phyloP scores from a whole-genome alignment of 1,140 invertebrate species.

The Parasteatoda tepidariorum region DNA sequence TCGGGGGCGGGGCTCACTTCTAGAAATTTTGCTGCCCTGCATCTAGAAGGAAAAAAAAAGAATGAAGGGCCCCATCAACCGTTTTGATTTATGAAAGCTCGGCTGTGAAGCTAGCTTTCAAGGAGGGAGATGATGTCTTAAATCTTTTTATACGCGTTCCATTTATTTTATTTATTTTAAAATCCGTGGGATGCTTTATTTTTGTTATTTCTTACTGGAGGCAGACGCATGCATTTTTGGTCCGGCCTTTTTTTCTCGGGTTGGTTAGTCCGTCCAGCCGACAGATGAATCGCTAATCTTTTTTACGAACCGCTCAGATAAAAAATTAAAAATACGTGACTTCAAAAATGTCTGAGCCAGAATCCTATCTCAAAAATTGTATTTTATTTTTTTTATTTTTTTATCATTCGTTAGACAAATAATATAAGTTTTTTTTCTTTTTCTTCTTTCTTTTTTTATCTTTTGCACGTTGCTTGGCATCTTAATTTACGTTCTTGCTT shows the following conservation, averaged over 20 bases:
- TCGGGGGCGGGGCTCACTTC: constrained; percentile 15
- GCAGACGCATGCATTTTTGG: background rate
- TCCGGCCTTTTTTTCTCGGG: constrained; percentile 6
- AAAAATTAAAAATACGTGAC: constrained; percentile 51
- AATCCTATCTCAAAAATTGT: background rate
- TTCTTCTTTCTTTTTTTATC: no score
- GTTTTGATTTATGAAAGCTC: constrained; percentile 27
- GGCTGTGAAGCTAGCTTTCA: background rate
- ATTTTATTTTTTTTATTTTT: background rate
- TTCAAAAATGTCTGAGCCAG: background rate
- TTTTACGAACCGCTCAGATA: constrained; percentile 35
- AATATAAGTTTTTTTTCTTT: background rate
- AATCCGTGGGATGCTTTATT: background rate
- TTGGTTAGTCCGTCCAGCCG: background rate
- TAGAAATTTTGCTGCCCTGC: background rate
- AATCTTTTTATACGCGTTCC: constrained; percentile 31
- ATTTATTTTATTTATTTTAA: background rate
- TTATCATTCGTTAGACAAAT: background rate
- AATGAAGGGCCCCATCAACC: background rate
- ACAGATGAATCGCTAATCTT: constrained; percentile 32
- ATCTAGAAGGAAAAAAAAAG: background rate
- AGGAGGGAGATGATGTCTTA: constrained; percentile 29
- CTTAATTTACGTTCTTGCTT: constrained; percentile 34
- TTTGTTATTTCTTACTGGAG: constrained; percentile 6
- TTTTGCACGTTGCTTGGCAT: constrained; percentile 12